Evolutionary conservation across 2,113 vertebrate genomes (phyloP).

Genomic region (Psilopsiagon aymara): DNA sequence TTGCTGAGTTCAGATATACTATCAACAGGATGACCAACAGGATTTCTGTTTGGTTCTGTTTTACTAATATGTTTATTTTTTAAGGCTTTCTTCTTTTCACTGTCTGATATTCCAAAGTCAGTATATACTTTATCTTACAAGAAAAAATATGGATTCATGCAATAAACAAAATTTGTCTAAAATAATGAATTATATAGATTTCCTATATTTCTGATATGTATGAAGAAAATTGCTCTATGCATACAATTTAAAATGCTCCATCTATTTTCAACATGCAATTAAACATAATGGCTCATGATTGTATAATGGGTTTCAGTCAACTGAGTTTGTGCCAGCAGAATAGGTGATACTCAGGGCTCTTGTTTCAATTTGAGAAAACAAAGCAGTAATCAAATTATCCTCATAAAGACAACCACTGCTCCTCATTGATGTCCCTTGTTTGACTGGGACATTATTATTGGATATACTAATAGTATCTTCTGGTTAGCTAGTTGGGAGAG

Average conservation of each 20-base stretch:
- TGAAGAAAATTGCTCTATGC: neutral
- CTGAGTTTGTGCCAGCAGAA: neutral
- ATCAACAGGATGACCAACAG: neutral
- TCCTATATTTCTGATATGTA: neutral
- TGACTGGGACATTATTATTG: neutral
- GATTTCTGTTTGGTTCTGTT: neutral
- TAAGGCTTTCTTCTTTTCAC: neutral
- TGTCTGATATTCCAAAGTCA: neutral
- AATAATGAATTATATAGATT: conserved; percentile 21
- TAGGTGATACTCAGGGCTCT: neutral
- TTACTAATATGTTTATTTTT: neutral
- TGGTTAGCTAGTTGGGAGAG: neutral
- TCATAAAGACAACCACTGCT: neutral
- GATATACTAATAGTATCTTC: neutral
- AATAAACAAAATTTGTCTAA: neutral
- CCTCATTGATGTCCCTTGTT: neutral
- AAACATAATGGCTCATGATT: neutral
- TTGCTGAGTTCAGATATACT: neutral
- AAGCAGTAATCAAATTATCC: neutral
- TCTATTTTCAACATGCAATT: neutral
- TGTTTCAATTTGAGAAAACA: neutral
- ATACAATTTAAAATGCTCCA: neutral
- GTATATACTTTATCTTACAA: neutral
- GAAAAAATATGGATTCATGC: neutral
- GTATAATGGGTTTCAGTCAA: neutral